Evolutionary conservation across 2,888 invertebrate species (phyloP).

Genomic region (Leptopilina syphax): DNA sequence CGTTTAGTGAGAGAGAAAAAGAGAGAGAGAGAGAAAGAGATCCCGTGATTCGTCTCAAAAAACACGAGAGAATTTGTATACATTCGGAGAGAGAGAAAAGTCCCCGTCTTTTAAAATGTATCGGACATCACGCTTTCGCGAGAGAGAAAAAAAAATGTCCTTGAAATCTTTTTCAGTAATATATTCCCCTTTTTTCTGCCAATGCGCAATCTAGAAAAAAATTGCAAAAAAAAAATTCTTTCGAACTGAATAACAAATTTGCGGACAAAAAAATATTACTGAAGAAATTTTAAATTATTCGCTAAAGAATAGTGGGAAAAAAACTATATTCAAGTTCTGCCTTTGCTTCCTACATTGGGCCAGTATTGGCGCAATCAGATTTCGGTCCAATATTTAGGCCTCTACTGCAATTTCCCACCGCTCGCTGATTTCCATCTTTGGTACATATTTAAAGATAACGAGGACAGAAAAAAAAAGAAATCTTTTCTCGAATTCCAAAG

Average conservation of each 20-base stretch:
- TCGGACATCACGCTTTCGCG: background rate
- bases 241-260: background rate
- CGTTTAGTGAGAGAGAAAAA: slow-evolving; percentile 34
- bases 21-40: too few relatives aligned
- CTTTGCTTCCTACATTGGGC: too few relatives aligned
- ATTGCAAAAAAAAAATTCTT: background rate
- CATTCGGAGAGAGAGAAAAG: slow-evolving; percentile 40
- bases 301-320: too few relatives aligned
- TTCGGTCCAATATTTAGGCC: too few relatives aligned
- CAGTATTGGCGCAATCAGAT: too few relatives aligned
- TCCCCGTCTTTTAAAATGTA: slow-evolving; percentile 23
- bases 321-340: too few relatives aligned
- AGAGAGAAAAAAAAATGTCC: slow-evolving; percentile 2
- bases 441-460: background rate
- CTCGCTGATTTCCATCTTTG: too few relatives aligned
- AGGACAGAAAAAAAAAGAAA: background rate
- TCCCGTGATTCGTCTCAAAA: slow-evolving; percentile 37
- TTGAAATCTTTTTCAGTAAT: slow-evolving; percentile 35
- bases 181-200: slow-evolving; percentile 6
- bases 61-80: slow-evolving; percentile 41
- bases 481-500: background rate
- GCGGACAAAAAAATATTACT: too few relatives aligned
- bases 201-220: background rate
- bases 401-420: too few relatives aligned
- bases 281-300: too few relatives aligned